Conservation (phyloP, 2,113 vertebrate species). For the Oncorhynchus nerka region DNA sequence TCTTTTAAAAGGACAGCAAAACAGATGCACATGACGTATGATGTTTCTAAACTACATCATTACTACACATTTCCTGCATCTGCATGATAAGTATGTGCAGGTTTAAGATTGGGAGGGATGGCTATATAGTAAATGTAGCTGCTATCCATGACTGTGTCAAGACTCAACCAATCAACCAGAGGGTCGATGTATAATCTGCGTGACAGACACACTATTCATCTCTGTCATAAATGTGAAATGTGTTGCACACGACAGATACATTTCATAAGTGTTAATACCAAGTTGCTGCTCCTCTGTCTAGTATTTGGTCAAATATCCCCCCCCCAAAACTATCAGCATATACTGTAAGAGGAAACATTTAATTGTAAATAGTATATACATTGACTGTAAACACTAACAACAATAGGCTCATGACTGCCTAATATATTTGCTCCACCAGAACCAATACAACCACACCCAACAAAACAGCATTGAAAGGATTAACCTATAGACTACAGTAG, state of each 20-base stretch:
- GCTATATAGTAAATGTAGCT: constrained; percentile 2
- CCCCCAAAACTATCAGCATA: too few species aligned
- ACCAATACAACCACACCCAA: background rate
- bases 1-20: too few species aligned
- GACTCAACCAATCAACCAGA: constrained; percentile 1
- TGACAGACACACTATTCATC: too few species aligned
- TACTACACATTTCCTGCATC: constrained; percentile 36
- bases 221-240: constrained; percentile 3
- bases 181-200: too few species aligned
- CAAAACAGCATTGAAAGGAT: background rate
- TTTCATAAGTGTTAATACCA: background rate
- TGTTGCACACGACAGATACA: background rate
- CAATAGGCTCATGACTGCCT: background rate
- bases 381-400: background rate
- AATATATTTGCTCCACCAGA: background rate
- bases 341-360: too few species aligned
- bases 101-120: background rate
- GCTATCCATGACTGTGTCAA: background rate
- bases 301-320: too few species aligned
- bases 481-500: background rate
- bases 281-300: background rate
- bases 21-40: constrained; percentile 5
- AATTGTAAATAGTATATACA: too few species aligned
- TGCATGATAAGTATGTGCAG: background rate
- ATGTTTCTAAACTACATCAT: constrained; percentile 30